Base-by-base conservation (phyloP, 1,140 invertebrate genomes). In the Piezodorus guildinii region DNA sequence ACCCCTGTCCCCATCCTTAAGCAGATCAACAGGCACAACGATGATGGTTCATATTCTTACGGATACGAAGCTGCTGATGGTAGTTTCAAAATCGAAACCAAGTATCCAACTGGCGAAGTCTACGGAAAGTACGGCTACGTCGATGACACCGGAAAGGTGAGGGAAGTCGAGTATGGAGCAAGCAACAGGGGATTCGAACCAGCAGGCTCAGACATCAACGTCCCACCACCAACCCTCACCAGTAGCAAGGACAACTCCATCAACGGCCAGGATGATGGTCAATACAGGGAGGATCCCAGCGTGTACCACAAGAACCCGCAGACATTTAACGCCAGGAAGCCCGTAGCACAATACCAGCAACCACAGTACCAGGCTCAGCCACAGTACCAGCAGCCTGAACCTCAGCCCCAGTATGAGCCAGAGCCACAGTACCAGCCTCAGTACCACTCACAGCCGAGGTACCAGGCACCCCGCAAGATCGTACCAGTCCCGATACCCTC, bases 21-120 rank as follows among this genome's bases (percentile, higher is more conserved):
- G 70, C 84, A 85, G 72, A 84, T 86, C 71, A 84, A 82, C 74
- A 78, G 80, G 65, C 85, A 88, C 72, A 91, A 91, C 71, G 87
- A 90, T 60, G 88, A 91, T 67, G 89, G 88, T 0, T 89, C 86
- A 19, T 91, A 91, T 75, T 89, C 84, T 68, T 92, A 87, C 70
- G 91, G 91, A 0, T 94, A 91, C 72, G 90, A 94, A 74, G 88
- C 81, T 0, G 91, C 88, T 0, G 90, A 94, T 71, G 91, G 91
- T n/a, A 86, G 87, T 27, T 93, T 90, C 78, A 94, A 94, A 74
- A 91, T 94, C 64, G 91, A 95, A 73, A 91, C 88, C 0, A 91
- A 90, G 72, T 88, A 88, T 68, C 80, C 86, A 0, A 85, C 81
- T 23, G 88, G 89, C 0, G 87, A 90, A 70, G 85, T 91, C 4